Base-by-base conservation (phyloP, 1,140 invertebrate species). In the Portunus trituberculatus region DNA sequence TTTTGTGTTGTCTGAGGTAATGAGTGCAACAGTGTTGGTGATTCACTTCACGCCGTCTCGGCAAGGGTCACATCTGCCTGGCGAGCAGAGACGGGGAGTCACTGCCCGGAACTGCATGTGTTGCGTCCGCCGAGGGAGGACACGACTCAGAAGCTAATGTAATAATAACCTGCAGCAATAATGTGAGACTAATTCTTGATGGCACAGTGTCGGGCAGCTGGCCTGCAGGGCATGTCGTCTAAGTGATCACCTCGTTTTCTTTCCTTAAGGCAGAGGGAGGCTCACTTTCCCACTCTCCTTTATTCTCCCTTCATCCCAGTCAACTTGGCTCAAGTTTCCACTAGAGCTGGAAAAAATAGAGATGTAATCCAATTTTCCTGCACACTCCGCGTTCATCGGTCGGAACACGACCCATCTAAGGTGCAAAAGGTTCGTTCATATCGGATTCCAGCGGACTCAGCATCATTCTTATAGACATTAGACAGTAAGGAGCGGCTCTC, bases 401-500 rank as follows among this genome's bases (percentile, higher is more conserved):
- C 86, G 86, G 31, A 88, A 88, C 86, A 25, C 29, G 86, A 29
- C 29, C 86, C 45, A 39, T 45, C 45, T 88, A 45, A 88, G 86
- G 86, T 28, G 45, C 86, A 88, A 88, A 88, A 32, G 31, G 31
- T 88, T 88, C 86, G 31, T 88, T 88, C 31, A 88, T 88, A 88
- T 88, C 86, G 86, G 86, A 46, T 88, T 32, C 86, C 0, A 29
- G 28, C 86, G 31, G 86, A 32, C 86, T 88, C 86, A 32, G 86
- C 86, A 88, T 88, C 86, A 88, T 88, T 88, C 86, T 88, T 88
- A 88, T 88, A 46, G 86, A 88, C 86, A 88, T 88, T 88, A 88
- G 86, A 88, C 86, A 88, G 86, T 88, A 88, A 45, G 86, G 20
- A 29, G 86, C 28, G 31, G 14, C 86, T 25, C 86, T 88, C 31